A percentile compares a stretch with the other conserved stretches of the same genome.
These are phyloP conservation scores for Anarrhichthys ocellatus DNA, from an alignment of 2,113 vertebrate genomes.

Conservation along the genomic window DNA sequence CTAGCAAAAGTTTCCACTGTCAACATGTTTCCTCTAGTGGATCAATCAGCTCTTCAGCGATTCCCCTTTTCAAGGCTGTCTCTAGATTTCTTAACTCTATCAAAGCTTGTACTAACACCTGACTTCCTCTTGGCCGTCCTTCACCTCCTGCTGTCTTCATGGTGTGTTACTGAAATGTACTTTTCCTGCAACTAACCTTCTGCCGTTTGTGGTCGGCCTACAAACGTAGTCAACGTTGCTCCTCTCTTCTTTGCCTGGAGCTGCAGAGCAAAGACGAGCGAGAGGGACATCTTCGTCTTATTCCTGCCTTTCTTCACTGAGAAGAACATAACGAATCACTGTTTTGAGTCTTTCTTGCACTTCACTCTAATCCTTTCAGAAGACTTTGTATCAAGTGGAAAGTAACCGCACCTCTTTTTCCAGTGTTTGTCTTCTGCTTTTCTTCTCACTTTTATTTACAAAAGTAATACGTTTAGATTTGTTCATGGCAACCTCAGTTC, in stretches of 20 bases:
- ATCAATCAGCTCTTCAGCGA: slow-evolving; percentile 46
- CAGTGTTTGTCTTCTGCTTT: slow-evolving; percentile 20
- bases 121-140: slow-evolving; percentile 63
- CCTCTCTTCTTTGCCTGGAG: slow-evolving; percentile 54
- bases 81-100: slow-evolving; percentile 60
- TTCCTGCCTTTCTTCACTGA: slow-evolving; percentile 45
- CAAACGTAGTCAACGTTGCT: slow-evolving; percentile 59
- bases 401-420: not conserved
- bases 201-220: slow-evolving; percentile 58
- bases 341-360: slow-evolving; percentile 18
- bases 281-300: slow-evolving; percentile 37
- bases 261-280: slow-evolving; percentile 48
- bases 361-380: slow-evolving; percentile 19
- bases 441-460: not conserved
- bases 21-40: slow-evolving; percentile 44
- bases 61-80: slow-evolving; percentile 36
- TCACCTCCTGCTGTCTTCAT: slow-evolving; percentile 62
- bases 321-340: slow-evolving; percentile 7
- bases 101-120: slow-evolving; percentile 77
- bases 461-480: not conserved
- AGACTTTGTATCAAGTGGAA: slow-evolving; percentile 7
- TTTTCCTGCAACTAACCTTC: slow-evolving; percentile 70
- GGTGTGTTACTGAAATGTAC: slow-evolving; percentile 54
- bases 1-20: slow-evolving; percentile 19
- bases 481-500: not conserved